Evolutionary conservation across 1,140 invertebrate species (phyloP), one percentile per base, ranked within the genome.

Genomic region (Pseudomyrmex dendroicus): DNA sequence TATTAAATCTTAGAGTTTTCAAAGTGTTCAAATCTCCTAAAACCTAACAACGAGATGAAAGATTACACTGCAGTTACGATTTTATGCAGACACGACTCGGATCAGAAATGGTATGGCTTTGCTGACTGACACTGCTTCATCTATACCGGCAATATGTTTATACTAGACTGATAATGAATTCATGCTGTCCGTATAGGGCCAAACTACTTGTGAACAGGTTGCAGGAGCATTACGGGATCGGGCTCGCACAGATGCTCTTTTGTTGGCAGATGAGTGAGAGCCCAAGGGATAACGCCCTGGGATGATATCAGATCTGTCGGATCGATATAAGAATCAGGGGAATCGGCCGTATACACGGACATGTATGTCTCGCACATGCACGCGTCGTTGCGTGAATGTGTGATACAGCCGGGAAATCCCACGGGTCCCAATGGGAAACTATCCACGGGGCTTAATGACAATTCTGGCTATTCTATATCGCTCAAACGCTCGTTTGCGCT

Each of bases 111-210:
- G 20, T 20, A 67, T 70, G 56, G 61, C 78, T 67, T 82, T 25
- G 73, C 62, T 89, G 85, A 89, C 85, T 91, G 90, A 90, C 91
- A 90, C 86, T 80, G 64, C n/a, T 73, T 74, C 78, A 66, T 61
- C 67, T 63, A 56, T 87, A 82, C 77, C 64, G 88, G 89, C 94
- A 94, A 94, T 94, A 94, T 94, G 94, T 94, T 94, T 94, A 93
- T 92, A 94, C 94, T 94, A 94, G 91, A 64, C 88, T 88, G 91
- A 93, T 94, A 94, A 94, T 94, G 93, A 94, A 93, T 93, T 93
- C 91, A 91, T 89, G 84, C 83, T 90, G 87, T 44, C 86, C 86
- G 78, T 76, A 25, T 25, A 76, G 83, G 90, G 89, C 78, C 78
- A 72, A 88, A 73, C 86, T 92, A 89, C 82, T 89, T 89, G 90